phyloP scores from a whole-genome alignment of 2,888 invertebrate species.

The Zootermopsis nevadensis region DNA sequence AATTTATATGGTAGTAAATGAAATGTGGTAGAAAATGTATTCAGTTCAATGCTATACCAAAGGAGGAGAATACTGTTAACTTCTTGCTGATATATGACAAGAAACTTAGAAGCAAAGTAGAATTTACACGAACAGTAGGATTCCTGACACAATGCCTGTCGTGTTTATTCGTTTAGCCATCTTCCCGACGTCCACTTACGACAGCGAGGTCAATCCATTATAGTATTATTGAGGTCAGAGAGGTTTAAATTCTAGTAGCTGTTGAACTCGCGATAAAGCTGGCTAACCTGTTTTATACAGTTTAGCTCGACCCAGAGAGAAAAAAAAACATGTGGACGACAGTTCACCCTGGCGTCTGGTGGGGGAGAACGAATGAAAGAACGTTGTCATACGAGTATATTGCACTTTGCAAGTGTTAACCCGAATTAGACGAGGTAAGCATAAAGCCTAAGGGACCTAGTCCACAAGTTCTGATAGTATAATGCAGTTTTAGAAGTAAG shows the following conservation, averaged over 20 bases:
- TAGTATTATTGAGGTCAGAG: not conserved
- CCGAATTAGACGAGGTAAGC: too few species aligned
- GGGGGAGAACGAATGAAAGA: too few species aligned
- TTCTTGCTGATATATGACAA: constrained; percentile 27
- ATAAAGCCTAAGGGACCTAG: too few species aligned
- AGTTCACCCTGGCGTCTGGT: too few species aligned
- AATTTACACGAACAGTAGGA: constrained; percentile 23
- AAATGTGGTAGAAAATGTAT: constrained; percentile 49
- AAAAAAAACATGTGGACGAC: not conserved
- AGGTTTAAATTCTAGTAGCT: not conserved
- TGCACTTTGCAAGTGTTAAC: too few species aligned
- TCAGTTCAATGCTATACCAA: constrained; percentile 33
- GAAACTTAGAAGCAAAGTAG: not conserved
- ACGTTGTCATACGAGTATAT: too few species aligned
- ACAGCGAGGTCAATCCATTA: constrained; percentile 21
- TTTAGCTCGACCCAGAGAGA: not conserved
- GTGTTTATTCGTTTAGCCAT: constrained; percentile 21
- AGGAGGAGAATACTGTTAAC: constrained; percentile 6
- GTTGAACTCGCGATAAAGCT: not conserved
- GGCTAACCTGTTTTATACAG: not conserved
- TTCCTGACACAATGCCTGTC: not conserved
- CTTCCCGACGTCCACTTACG: constrained; percentile 14
- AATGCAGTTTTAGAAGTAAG: too few species aligned
- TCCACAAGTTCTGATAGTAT: too few species aligned
- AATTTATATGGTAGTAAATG: constrained; percentile 14